A percentile compares a stretch with the other conserved stretches of the same genome.
phyloP scores from a whole-genome alignment of 2,797 vertebrate genomes.

The Scomberomorus guttatus region DNA sequence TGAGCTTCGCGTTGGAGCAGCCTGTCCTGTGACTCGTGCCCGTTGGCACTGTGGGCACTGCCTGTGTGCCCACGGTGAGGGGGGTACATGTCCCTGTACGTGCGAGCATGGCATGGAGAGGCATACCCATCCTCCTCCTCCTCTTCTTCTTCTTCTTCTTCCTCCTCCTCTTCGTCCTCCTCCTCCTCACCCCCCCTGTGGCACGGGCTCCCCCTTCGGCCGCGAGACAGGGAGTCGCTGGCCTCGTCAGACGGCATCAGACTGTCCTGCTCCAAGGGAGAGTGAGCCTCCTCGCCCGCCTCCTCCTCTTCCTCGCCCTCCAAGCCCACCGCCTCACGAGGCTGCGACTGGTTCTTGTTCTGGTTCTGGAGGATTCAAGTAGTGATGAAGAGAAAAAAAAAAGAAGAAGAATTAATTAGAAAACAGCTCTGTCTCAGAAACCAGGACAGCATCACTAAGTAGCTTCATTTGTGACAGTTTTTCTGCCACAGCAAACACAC shows the following conservation, averaged over 20 bases:
- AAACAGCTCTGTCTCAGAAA: not conserved
- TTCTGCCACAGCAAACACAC: slow-evolving; percentile 32
- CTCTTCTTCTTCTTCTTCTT: slow-evolving; percentile 75
- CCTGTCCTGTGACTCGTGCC: slow-evolving; percentile 91
- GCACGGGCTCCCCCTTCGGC: slow-evolving; percentile 88
- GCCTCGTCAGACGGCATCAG: slow-evolving; percentile 96
- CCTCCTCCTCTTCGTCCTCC: slow-evolving; percentile 77
- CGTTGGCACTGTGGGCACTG: slow-evolving; percentile 89
- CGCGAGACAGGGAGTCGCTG: slow-evolving; percentile 91
- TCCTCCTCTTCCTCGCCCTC: slow-evolving; percentile 84
- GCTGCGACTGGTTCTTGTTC: slow-evolving; percentile 90
- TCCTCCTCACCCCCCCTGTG: slow-evolving; percentile 88
- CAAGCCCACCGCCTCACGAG: slow-evolving; percentile 68
- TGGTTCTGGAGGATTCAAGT: slow-evolving; percentile 71
- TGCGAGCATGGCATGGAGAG: slow-evolving; percentile 82
- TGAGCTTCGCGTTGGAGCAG: slow-evolving; percentile 90
- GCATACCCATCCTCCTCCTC: slow-evolving; percentile 80
- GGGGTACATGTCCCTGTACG: slow-evolving; percentile 93
- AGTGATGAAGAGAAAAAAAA: not conserved
- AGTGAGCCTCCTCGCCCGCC: slow-evolving; percentile 86
- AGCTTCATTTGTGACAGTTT: slow-evolving; percentile 45
- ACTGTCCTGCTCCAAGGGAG: slow-evolving; percentile 94
- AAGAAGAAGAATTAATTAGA: slow-evolving; percentile 18
- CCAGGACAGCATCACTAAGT: slow-evolving; percentile 16
- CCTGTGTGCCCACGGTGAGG: slow-evolving; percentile 89